Percentiles rank a stretch among this genome's conserved stretches.
These are phyloP conservation scores for Hipposideros armiger DNA, from an alignment of 2,113 vertebrate genomes.

Conservation along the genomic window DNA sequence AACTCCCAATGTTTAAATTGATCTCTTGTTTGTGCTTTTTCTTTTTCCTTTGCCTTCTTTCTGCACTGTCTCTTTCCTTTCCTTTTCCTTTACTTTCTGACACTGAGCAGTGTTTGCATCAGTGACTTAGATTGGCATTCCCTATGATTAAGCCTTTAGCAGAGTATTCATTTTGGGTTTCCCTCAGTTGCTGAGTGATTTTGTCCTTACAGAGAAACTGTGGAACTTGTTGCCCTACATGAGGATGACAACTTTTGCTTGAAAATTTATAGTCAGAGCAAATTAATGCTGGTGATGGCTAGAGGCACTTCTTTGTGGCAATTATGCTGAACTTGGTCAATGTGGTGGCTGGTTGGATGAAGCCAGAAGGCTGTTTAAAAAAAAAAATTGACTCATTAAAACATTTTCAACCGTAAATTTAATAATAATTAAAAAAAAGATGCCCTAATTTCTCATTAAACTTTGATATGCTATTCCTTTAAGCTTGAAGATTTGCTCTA, in stretches of 20 bases:
- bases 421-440: constrained; percentile 56
- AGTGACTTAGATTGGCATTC: background rate
- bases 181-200: background rate
- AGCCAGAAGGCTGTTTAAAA: constrained; percentile 31
- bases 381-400: constrained; percentile 65
- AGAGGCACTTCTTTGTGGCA: background rate
- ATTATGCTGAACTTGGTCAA: constrained; percentile 62
- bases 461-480: constrained; percentile 59
- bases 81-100: constrained; percentile 29
- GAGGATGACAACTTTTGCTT: constrained; percentile 53
- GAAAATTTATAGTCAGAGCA: constrained; percentile 59
- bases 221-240: background rate
- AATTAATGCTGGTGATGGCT: constrained; percentile 60
- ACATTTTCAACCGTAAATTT: constrained; percentile 73
- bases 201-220: constrained; percentile 21
- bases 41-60: background rate
- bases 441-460: constrained; percentile 70
- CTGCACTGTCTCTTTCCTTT: background rate
- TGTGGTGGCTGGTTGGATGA: background rate
- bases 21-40: background rate
- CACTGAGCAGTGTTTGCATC: background rate
- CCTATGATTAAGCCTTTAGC: background rate
- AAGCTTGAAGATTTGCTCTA: constrained; percentile 35
- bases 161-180: background rate
- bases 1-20: background rate